Evolutionary conservation across 1,140 invertebrate species (phyloP), one percentile per base, ranked within the genome.

Genomic region (Zaprionus lachaisei): DNA sequence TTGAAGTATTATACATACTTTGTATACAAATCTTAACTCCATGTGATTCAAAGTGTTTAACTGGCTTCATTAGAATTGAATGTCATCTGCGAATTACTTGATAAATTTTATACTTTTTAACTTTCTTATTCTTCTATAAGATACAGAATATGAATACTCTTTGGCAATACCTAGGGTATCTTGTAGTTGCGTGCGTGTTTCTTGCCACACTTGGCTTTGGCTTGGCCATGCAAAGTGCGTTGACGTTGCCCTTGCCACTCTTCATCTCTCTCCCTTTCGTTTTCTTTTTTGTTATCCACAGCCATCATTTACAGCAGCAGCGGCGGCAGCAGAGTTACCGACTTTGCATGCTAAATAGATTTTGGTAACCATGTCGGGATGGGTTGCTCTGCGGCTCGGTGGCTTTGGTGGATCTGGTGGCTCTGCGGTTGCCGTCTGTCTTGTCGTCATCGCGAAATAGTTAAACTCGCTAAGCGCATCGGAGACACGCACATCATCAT

Each of bases 271-370:
- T 4, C 28, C 22, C 28, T 71, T 63, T 26, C 49, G 61, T 65
- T 58, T 82, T 65, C 65, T 63, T 67, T 65, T 56, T 38, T 57
- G 26, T 66, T 51, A 24, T 54, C 51, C 58, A 62, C 57, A 60
- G 37, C 34, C 68, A 71, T 55, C 24, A 56, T 71, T 71, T 71
- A 56, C 56, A 65, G 64, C 54, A 41, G 51, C 24, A 20, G 54
- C 26, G 11, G 34, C 65, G 44, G 51, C 22, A 55, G 38, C 51
- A 37, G 4, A 47, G 69, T 9, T 28, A 72, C 66, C 78, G 72
- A 55, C 70, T 81, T 80, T 85, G 81, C 82, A 84, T 84, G 74
- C 66, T 66, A 84, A 84, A 72, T 78, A 84, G 69, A 83, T 69
- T 63, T 75, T 55, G 61, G 73, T 61, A 56, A 65, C 47, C 67